These are phyloP conservation scores for Pseudomugil gertrudae DNA, from an alignment of 2,797 vertebrate genomes.

Conservation along the genomic window DNA sequence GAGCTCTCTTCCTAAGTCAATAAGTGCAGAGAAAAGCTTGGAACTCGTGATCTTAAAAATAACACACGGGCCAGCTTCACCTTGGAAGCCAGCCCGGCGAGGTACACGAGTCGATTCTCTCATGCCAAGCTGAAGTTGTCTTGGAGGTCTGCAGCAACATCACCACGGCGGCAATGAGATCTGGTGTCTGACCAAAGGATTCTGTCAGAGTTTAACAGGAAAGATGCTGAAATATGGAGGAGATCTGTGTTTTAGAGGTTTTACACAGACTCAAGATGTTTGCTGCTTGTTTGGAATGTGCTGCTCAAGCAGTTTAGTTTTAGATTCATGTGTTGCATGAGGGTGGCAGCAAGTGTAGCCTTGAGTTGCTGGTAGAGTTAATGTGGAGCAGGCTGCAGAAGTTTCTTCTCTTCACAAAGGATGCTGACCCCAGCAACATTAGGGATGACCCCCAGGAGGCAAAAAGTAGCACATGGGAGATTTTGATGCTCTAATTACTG, in stretches of 20 bases:
- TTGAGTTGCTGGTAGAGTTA: not conserved
- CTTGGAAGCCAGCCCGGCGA: slow-evolving; percentile 40
- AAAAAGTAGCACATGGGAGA: not conserved
- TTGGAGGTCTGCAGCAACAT: not conserved
- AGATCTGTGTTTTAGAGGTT: not conserved
- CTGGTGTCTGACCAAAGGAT: not conserved
- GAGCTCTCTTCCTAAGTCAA: slow-evolving; percentile 72
- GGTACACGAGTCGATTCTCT: slow-evolving; percentile 19
- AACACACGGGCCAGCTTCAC: slow-evolving; percentile 59
- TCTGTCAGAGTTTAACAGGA: not conserved
- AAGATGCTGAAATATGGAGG: not conserved
- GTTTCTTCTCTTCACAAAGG: not conserved
- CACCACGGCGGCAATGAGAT: not conserved
- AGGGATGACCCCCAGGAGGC: not conserved
- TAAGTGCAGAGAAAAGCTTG: slow-evolving; percentile 63
- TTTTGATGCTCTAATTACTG: not conserved
- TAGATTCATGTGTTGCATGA: not conserved
- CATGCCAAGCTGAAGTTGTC: not conserved
- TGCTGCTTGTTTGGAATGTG: not conserved
- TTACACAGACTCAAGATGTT: not conserved
- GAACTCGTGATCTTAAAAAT: slow-evolving; percentile 56
- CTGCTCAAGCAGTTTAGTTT: not conserved
- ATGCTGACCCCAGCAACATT: not conserved
- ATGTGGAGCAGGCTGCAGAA: not conserved
- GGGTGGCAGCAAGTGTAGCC: not conserved